These are phyloP conservation scores for Synergus gifuensis DNA, from an alignment of 2,888 invertebrate species.

Conservation along the genomic window DNA sequence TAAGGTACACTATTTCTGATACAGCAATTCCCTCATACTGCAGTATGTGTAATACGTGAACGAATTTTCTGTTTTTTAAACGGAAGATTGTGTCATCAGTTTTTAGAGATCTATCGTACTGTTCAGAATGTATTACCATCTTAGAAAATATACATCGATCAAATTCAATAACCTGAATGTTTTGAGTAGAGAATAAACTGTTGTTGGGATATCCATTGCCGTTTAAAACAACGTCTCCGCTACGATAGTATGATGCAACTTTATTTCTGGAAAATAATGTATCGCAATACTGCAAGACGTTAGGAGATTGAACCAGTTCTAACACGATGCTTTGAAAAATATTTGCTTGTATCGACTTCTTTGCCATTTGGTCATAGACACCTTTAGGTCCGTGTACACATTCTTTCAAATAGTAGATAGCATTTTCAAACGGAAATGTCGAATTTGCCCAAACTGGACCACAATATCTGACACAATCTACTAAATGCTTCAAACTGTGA, in stretches of 20 bases:
- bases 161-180: neutral
- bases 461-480: neutral
- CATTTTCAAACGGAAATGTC: neutral
- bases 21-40: neutral
- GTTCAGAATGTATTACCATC: neutral
- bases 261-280: neutral
- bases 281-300: neutral
- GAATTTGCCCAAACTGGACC: neutral
- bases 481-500: constrained; percentile 22
- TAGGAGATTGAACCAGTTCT: neutral
- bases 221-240: neutral
- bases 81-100: neutral
- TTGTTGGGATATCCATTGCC: neutral
- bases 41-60: neutral
- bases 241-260: neutral
- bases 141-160: neutral
- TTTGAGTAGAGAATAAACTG: neutral
- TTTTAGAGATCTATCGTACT: neutral
- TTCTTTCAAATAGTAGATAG: constrained; percentile 17
- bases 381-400: constrained; percentile 17
- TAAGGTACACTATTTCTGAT: neutral
- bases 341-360: constrained; percentile 8
- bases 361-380: constrained; percentile 24
- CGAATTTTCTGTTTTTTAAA: neutral
- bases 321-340: neutral